Conservation (phyloP, 2,113 vertebrate species). For the Grallaria varia region DNA sequence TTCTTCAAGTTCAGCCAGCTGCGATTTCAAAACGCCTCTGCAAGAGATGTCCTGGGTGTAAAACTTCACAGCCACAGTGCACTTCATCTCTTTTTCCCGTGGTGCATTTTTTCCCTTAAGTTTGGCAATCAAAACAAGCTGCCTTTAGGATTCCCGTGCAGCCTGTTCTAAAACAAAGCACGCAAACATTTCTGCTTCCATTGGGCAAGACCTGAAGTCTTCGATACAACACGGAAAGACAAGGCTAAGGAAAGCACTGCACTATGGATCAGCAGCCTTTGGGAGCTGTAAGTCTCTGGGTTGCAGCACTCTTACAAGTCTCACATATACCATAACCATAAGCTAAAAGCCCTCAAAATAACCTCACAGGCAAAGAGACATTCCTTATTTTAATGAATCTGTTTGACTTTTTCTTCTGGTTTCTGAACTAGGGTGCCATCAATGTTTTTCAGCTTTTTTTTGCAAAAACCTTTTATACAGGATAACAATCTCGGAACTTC, state of each 20-base stretch:
- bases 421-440: not conserved
- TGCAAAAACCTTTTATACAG: not conserved
- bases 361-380: not conserved
- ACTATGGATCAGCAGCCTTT: accelerated
- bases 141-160: not conserved
- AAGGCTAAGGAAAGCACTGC: not conserved
- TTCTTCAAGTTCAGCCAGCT: not conserved
- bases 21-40: not conserved
- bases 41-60: not conserved
- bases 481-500: not conserved
- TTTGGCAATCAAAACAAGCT: not conserved
- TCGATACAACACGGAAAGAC: not conserved
- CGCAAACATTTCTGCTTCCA: not conserved
- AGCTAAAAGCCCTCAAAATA: not conserved
- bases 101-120: not conserved
- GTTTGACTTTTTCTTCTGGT: not conserved
- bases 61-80: not conserved
- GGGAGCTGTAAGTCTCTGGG: not conserved
- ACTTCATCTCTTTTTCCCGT: not conserved
- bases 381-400: not conserved
- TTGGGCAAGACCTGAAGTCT: not conserved
- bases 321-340: not conserved
- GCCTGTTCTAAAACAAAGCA: not conserved
- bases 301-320: not conserved
- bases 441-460: not conserved